These are phyloP conservation scores for Corythaeola cristata DNA, from an alignment of 2,113 vertebrate genomes.

Conservation along the genomic window DNA sequence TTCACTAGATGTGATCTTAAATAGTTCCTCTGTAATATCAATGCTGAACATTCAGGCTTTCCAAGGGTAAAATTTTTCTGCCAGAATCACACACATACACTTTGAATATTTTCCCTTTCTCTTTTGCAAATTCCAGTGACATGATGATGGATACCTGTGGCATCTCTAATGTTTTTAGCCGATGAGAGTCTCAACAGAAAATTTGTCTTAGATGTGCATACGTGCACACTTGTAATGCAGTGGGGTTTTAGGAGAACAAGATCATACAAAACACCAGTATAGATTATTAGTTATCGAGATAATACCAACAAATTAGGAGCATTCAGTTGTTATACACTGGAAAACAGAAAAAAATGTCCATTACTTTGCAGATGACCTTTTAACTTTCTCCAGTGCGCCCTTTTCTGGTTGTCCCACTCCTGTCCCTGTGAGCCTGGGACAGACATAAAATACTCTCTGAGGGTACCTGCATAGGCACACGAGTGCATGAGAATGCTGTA, in stretches of 20 bases:
- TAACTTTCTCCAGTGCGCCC: neutral
- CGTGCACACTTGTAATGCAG: neutral
- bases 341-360: neutral
- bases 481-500: neutral
- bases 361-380: neutral
- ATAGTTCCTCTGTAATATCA: neutral
- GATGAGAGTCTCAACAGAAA: neutral
- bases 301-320: neutral
- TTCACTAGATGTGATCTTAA: neutral
- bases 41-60: neutral
- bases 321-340: neutral
- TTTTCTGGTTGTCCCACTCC: neutral
- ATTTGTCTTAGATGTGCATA: accelerated
- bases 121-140: neutral
- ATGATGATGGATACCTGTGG: neutral
- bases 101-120: neutral
- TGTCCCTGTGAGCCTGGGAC: neutral
- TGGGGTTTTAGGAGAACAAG: neutral
- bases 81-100: neutral
- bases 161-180: neutral
- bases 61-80: neutral
- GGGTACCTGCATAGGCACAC: neutral
- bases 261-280: neutral
- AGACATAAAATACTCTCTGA: neutral
- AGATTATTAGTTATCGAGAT: neutral